Conservation (phyloP, 2,888 invertebrate genomes). For the Megamerina dolium region DNA sequence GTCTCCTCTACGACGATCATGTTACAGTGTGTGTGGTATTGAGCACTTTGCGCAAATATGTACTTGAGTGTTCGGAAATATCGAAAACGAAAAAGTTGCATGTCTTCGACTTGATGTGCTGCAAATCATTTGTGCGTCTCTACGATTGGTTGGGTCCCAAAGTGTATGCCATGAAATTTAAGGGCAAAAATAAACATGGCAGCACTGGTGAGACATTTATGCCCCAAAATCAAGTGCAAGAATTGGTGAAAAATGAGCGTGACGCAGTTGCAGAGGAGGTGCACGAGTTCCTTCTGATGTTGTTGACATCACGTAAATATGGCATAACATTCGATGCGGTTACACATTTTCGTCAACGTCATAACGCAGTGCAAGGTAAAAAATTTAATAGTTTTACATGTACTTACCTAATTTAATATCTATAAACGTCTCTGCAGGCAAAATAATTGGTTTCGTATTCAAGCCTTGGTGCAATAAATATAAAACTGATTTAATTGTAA, state of each 20-base stretch:
- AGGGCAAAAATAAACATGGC: conserved; percentile 23
- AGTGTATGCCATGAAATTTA: conserved; percentile 46
- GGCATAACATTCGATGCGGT: conserved; percentile 73
- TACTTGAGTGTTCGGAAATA: conserved; percentile 60
- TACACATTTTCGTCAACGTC: conserved; percentile 42
- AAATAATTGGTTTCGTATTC: conserved; percentile 59
- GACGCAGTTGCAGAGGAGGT: conserved; percentile 54
- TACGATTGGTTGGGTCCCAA: conserved; percentile 72
- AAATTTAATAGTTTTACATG: too few relatives aligned
- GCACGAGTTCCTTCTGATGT: conserved; percentile 64
- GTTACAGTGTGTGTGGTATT: conserved; percentile 63
- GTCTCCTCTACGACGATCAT: conserved; percentile 61
- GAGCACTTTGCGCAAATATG: conserved; percentile 60
- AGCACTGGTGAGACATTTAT: not conserved
- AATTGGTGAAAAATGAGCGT: conserved; percentile 38
- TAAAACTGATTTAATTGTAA: conserved; percentile 58
- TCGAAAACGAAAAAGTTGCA: conserved; percentile 69
- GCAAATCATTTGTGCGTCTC: conserved; percentile 62
- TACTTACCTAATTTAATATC: too few relatives aligned
- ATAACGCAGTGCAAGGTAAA: conserved; percentile 39
- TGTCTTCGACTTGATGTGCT: conserved; percentile 61
- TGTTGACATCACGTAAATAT: conserved; percentile 69
- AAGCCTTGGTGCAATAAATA: conserved; percentile 64
- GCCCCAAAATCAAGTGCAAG: conserved; percentile 14
- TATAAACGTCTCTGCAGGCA: conserved; percentile 23